A percentile compares a stretch with the other conserved stretches of the same genome.
These are phyloP conservation scores for Drosophila subpulchrella DNA, from an alignment of 1,140 invertebrate species.

Conservation along the genomic window DNA sequence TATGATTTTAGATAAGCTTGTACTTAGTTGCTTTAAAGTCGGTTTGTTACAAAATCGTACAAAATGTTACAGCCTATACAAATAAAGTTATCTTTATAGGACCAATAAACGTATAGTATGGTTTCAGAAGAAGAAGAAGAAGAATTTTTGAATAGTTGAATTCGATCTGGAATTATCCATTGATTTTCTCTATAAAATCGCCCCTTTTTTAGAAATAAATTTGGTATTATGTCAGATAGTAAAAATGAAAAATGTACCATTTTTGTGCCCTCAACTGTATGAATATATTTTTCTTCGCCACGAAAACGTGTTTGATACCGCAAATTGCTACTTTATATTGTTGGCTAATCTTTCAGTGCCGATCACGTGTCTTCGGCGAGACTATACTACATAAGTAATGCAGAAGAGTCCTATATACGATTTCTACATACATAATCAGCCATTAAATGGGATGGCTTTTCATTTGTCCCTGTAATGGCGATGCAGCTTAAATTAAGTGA, in stretches of 20 bases:
- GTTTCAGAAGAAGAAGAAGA: too few relatives aligned
- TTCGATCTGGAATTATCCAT: too few relatives aligned
- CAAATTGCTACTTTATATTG: background rate
- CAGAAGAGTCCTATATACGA: background rate
- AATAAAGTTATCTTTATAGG: background rate
- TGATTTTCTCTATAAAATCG: too few relatives aligned
- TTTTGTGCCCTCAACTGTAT: constrained; percentile 1
- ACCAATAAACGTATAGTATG: background rate
- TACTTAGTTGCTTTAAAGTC: background rate
- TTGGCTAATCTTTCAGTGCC: background rate
- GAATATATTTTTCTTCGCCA: background rate
- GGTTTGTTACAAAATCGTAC: background rate
- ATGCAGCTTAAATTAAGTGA: background rate
- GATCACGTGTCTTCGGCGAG: constrained; percentile 23
- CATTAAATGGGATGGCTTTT: background rate
- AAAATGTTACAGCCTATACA: background rate
- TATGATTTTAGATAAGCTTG: background rate
- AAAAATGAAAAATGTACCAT: background rate
- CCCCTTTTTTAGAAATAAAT: too few relatives aligned
- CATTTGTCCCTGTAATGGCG: background rate
- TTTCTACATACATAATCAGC: constrained; percentile 14
- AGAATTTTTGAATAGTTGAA: too few relatives aligned
- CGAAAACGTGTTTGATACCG: constrained; percentile 9
- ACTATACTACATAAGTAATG: background rate
- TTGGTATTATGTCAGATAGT: too few relatives aligned